Evolutionary conservation across 1,140 invertebrate species (phyloP).

Genomic region (Vanessa atalanta): DNA sequence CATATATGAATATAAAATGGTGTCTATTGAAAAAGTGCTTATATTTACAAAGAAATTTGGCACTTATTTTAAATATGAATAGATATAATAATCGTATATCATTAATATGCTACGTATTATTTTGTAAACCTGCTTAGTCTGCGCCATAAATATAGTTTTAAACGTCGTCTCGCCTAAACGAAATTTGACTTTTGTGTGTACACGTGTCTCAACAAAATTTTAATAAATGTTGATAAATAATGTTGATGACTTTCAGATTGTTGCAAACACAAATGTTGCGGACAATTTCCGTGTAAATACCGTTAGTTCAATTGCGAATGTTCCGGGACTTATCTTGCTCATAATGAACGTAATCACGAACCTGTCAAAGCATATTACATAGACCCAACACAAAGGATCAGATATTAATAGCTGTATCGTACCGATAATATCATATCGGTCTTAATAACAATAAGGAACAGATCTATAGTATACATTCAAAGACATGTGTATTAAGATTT

Average conservation of each 20-base stretch:
- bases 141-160: slow-evolving; percentile 5
- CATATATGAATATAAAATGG: slow-evolving; percentile 14
- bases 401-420: slow-evolving; percentile 32
- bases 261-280: too few species aligned
- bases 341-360: slow-evolving; percentile 42
- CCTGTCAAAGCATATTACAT: slow-evolving; percentile 39
- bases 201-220: too few species aligned
- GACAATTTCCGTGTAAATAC: too few species aligned
- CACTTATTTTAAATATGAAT: neutral
- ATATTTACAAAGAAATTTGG: neutral
- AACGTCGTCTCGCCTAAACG: too few species aligned
- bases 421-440: slow-evolving; percentile 18
- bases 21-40: neutral
- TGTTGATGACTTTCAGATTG: too few species aligned
- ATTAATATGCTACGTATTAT: neutral
- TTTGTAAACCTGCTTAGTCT: neutral
- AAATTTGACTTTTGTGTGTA: too few species aligned
- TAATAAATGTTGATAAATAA: too few species aligned
- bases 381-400: slow-evolving; percentile 35
- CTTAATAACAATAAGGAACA: slow-evolving; percentile 20
- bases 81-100: neutral
- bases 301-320: slow-evolving; percentile 21
- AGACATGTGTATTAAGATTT: slow-evolving; percentile 17
- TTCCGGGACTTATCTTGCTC: slow-evolving; percentile 32
- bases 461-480: neutral